Evolutionary conservation across 2,113 vertebrate species (phyloP).

Genomic region (Hippocampus barbouri): DNA sequence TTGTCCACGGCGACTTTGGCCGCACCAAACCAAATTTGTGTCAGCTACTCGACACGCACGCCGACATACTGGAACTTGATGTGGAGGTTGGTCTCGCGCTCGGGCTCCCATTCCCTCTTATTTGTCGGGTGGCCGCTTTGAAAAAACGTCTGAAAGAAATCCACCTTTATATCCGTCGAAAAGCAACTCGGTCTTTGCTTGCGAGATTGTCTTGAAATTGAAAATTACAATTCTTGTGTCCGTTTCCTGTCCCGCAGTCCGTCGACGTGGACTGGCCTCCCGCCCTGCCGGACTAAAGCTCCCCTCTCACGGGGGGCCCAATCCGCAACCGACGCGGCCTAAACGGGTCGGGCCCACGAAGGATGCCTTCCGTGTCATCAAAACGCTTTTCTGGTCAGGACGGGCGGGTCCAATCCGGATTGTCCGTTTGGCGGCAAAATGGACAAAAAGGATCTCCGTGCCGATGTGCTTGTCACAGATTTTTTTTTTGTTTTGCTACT

Average conservation of each 20-base stretch:
- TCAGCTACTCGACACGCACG: constrained; percentile 80
- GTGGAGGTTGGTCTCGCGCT: constrained; percentile 77
- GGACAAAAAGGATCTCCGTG: no score
- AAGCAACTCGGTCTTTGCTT: no score
- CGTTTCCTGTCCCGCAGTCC: constrained; percentile 71
- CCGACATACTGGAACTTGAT: constrained; percentile 93
- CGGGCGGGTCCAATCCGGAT: no score
- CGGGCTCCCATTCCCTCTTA: not conserved
- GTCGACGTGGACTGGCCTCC: constrained; percentile 98
- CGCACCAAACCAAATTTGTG: constrained; percentile 92
- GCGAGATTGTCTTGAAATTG: no score
- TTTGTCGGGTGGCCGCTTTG: no score
- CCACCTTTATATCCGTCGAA: no score
- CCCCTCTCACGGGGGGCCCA: not conserved
- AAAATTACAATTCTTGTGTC: not conserved
- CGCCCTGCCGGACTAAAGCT: constrained; percentile 76
- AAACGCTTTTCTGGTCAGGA: no score
- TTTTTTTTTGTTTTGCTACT: no score
- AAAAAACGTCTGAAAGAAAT: not conserved
- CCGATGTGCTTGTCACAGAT: no score
- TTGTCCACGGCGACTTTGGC: constrained; percentile 96
- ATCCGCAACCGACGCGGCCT: not conserved
- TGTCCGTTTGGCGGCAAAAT: no score
- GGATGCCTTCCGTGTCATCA: not conserved
- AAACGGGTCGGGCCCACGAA: not conserved